Percentiles rank a stretch among this genome's conserved stretches.
Evolutionary conservation across 2,113 vertebrate species (phyloP).

Genomic region (Platysteira castanea): DNA sequence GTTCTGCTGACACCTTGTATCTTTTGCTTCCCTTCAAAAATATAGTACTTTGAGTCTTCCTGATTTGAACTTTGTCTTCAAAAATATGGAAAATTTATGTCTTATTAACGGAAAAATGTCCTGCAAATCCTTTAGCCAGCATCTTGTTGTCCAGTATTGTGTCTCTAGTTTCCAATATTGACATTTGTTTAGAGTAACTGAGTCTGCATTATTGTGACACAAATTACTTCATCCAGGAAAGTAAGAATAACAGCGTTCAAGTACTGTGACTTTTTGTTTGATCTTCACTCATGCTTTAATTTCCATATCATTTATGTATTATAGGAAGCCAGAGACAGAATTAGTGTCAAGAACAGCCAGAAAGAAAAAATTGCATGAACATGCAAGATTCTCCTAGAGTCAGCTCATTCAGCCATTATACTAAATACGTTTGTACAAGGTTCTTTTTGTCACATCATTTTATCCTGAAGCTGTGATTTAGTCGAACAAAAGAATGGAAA

Average conservation of each 20-base stretch:
- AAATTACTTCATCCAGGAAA: slow-evolving; percentile 4
- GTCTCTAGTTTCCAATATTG: background rate
- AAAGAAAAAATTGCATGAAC: background rate
- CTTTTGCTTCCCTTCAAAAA: background rate
- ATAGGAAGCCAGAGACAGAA: slow-evolving; percentile 47
- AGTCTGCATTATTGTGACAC: slow-evolving; percentile 1
- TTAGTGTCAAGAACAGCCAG: slow-evolving; percentile 40
- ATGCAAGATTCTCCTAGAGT: slow-evolving; percentile 28
- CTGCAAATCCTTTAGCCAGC: background rate
- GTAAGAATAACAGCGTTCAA: slow-evolving; percentile 20
- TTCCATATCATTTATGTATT: slow-evolving; percentile 43
- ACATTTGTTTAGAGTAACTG: slow-evolving; percentile 2
- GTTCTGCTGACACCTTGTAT: background rate
- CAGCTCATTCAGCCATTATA: slow-evolving; percentile 35
- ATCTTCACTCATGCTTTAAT: slow-evolving; percentile 52
- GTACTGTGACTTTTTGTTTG: slow-evolving; percentile 26
- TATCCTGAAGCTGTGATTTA: slow-evolving; percentile 28
- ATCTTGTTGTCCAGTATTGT: background rate
- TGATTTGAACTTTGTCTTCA: background rate
- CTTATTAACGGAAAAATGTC: background rate
- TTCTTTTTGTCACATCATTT: slow-evolving; percentile 21
- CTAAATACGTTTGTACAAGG: slow-evolving; percentile 25
- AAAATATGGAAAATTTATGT: background rate
- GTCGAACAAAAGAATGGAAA: background rate
- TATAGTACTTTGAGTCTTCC: background rate